phyloP scores from a whole-genome alignment of 2,113 vertebrate species.

The Nothoprocta perdicaria region DNA sequence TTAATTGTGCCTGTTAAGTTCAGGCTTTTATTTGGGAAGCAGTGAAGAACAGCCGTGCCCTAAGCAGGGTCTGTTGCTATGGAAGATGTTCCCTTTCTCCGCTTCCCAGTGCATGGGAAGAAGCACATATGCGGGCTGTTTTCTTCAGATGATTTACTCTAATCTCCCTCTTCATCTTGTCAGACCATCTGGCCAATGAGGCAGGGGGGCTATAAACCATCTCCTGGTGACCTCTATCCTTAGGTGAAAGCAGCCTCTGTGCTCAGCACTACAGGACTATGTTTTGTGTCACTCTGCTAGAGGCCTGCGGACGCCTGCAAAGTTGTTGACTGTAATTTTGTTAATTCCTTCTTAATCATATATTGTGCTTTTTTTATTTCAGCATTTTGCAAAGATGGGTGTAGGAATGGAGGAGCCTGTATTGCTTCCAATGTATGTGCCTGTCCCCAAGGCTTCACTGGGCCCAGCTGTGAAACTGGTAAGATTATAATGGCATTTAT shows the following conservation, averaged over 20 bases:
- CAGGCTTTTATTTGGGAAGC: not conserved
- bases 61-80: not conserved
- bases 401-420: conserved; percentile 94
- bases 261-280: rapidly evolving
- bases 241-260: not conserved
- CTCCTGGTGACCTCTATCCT: conserved; percentile 1
- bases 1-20: not conserved
- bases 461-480: conserved; percentile 94
- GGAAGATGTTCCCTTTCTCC: not conserved
- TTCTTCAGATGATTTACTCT: conserved; percentile 43
- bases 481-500: conserved; percentile 65
- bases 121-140: conserved; percentile 29
- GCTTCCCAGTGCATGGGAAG: not conserved
- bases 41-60: not conserved
- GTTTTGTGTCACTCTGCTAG: not conserved
- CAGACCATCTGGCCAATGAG: conserved; percentile 44
- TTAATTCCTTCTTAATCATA: not conserved
- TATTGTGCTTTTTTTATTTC: conserved; percentile 65
- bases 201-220: conserved; percentile 21
- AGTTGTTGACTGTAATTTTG: not conserved
- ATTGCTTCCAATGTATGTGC: conserved; percentile 92
- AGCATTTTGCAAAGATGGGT: conserved; percentile 95
- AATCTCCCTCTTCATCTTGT: conserved; percentile 43
- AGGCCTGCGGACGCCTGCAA: not conserved
- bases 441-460: conserved; percentile 95